phyloP scores from a whole-genome alignment of 2,888 invertebrate species.

The Microdon myrmicae region DNA sequence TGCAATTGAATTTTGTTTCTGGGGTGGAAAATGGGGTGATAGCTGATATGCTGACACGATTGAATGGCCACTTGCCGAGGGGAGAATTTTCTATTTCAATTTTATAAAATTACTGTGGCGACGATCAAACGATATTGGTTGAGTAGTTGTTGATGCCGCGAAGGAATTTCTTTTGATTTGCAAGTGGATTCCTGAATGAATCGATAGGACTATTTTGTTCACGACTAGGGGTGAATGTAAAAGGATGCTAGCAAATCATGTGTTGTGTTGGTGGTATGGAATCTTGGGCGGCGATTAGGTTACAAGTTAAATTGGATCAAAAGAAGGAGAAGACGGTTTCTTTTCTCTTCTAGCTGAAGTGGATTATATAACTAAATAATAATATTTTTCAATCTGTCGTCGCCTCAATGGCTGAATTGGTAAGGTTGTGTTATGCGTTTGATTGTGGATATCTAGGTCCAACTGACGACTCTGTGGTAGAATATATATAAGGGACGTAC shows the following conservation, averaged over 20 bases:
- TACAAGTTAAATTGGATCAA: no score
- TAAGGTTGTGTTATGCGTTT: no score
- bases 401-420: no score
- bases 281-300: no score
- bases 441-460: no score
- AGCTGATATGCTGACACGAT: constrained; percentile 8
- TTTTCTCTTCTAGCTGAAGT: no score
- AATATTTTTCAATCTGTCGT: no score
- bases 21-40: constrained; percentile 25
- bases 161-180: constrained; percentile 49
- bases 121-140: constrained; percentile 49
- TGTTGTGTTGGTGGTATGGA: constrained; percentile 3
- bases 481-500: no score
- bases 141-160: constrained; percentile 20
- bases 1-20: constrained; percentile 48
- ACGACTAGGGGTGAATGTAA: background rate
- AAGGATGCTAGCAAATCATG: constrained; percentile 4
- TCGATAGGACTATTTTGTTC: background rate
- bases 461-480: no score
- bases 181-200: constrained; percentile 51
- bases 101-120: constrained; percentile 42
- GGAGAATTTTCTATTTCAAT: constrained; percentile 49
- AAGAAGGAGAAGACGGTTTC: no score
- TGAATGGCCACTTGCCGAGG: constrained; percentile 20
- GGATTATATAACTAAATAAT: no score